Evolutionary conservation across 2,113 vertebrate genomes (phyloP), one percentile per base, ranked within the genome.

Genomic region (Channa maculata): DNA sequence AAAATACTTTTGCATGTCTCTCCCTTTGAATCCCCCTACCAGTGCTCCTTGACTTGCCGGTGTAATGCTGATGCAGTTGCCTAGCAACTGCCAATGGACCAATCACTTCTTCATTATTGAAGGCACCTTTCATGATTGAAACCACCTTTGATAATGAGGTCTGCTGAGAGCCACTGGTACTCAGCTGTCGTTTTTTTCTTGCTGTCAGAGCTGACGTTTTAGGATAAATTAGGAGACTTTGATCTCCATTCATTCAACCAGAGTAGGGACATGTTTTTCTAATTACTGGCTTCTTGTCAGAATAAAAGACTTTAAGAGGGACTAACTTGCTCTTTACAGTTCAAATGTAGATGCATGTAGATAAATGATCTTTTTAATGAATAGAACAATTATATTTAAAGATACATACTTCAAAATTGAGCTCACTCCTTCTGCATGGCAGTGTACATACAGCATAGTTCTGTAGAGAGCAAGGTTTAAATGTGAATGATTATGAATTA

Each of bases 21-120:
- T 55, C 59, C 64, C 57, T 76, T 58, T 63, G 24, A 59, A 79
- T 84, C 70, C 75, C 69, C 58, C 51, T 12, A 73, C 45, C 45
- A 66, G 12, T 59, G 59, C 82, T 88, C 46, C 78, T 88, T 79
- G 71, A 85, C 84, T 89, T 75, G 54, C 67, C 76, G 73, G 68
- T 53, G 75, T 79, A 86, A 91, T 88, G 69, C 83, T 71, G 82
- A 89, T 80, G 79, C 84, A 81, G 93, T 94, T 94, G 90, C 94
- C 83, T 93, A 90, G 93, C 92, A 94, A 94, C 94, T 59, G 44
- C 74, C 85, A 80, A 90, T 81, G 85, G 84, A 71, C 66, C 76
- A 77, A 71, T 75, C 0, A 65, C 76, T 65, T 86, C 64, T 80
- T 77, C 67, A 85, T 90, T 86, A 87, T 52, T 67, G 58, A 80